Evolutionary conservation across 1,140 invertebrate species (phyloP).

Genomic region (Pachypsylla venusta): DNA sequence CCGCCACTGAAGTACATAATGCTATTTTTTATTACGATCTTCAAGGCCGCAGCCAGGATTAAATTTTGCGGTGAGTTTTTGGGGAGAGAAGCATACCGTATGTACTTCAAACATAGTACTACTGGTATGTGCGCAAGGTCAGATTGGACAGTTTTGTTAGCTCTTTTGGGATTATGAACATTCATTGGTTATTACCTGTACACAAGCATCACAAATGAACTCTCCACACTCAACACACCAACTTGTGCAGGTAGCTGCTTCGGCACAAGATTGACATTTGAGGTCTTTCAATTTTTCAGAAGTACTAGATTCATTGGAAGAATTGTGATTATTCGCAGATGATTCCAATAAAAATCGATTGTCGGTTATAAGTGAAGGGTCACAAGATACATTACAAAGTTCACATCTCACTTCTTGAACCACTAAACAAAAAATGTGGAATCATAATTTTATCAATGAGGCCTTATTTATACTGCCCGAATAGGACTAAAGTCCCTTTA

Average conservation of each 20-base stretch:
- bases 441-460: constrained; percentile 24
- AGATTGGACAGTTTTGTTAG: no score
- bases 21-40: no score
- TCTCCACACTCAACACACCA: constrained; percentile 81
- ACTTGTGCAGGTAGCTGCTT: constrained; percentile 53
- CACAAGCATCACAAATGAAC: constrained; percentile 80
- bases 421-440: constrained; percentile 16
- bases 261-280: constrained; percentile 71
- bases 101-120: no score
- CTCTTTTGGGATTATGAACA: no score
- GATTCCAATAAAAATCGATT: constrained; percentile 55
- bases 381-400: constrained; percentile 43
- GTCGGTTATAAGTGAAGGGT: constrained; percentile 47
- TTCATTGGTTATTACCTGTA: constrained; percentile 52
- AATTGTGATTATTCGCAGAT: constrained; percentile 27
- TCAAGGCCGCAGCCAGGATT: no score
- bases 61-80: no score
- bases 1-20: no score
- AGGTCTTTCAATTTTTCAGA: constrained; percentile 37
- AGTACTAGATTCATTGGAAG: constrained; percentile 31
- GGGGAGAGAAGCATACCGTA: no score
- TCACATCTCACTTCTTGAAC: constrained; percentile 32
- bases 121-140: no score
- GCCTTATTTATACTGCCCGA: no score
- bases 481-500: no score